Conservation (phyloP, 2,113 vertebrate species). For the Crotalus viridis region DNA sequence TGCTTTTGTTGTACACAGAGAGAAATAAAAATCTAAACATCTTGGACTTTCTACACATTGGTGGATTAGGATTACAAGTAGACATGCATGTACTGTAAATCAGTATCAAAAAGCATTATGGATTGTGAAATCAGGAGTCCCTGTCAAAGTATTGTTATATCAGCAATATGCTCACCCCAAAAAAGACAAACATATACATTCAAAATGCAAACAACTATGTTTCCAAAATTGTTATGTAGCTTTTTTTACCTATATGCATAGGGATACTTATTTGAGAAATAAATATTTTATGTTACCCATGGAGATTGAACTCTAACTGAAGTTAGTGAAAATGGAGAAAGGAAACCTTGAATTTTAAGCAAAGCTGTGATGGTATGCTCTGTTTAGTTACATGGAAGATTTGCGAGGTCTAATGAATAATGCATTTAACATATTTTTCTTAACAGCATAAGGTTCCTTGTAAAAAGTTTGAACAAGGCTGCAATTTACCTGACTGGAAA, state of each 20-base stretch:
- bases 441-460: constrained; percentile 33
- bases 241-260: background rate
- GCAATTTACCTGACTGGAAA: constrained; percentile 37
- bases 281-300: constrained; percentile 36
- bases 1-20: background rate
- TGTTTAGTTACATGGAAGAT: constrained; percentile 38
- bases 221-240: constrained; percentile 4
- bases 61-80: background rate
- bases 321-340: constrained; percentile 37
- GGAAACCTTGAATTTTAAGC: constrained; percentile 50
- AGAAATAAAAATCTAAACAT: background rate
- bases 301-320: constrained; percentile 41
- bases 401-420: constrained; percentile 44
- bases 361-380: constrained; percentile 26
- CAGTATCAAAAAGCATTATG: background rate
- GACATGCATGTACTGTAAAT: background rate
- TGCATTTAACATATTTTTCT: constrained; percentile 32
- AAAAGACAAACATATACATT: background rate
- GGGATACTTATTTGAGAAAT: constrained; percentile 37
- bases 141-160: background rate
- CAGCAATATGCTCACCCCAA: background rate
- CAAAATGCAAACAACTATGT: background rate
- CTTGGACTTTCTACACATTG: background rate
- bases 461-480: constrained; percentile 23
- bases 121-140: background rate